phyloP scores from a whole-genome alignment of 2,888 invertebrate genomes.

The Acanthococcus lagerstroemiae region DNA sequence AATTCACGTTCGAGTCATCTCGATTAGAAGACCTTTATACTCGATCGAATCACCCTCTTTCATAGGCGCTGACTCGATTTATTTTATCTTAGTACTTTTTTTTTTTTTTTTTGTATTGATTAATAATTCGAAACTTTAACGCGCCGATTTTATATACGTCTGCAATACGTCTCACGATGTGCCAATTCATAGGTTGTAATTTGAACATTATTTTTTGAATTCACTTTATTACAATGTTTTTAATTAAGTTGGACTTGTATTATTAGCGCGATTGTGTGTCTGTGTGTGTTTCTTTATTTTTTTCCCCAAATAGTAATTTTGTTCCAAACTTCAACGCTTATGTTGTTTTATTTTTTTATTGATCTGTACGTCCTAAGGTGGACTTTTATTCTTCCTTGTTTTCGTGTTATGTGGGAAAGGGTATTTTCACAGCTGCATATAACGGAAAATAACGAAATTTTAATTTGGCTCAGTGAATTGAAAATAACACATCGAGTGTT shows the following conservation, averaged over 20 bases:
- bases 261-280: no score
- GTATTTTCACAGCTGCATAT: no score
- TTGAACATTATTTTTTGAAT: background rate
- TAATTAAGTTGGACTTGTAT: background rate
- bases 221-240: background rate
- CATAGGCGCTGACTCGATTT: background rate
- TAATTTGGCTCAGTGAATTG: no score
- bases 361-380: no score
- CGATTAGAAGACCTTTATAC: background rate
- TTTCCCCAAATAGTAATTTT: no score
- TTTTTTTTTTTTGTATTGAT: background rate
- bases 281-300: no score
- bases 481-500: background rate
- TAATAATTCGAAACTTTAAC: background rate
- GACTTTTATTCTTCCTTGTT: no score
- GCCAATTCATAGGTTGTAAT: background rate
- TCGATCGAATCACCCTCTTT: background rate
- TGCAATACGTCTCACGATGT: background rate
- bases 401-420: no score
- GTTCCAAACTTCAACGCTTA: no score
- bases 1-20: background rate
- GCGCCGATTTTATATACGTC: background rate
- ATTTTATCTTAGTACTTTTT: background rate
- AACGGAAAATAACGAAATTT: no score
- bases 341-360: no score